Conservation (phyloP, 1,140 invertebrate species). For the Scaptodrosophila lebanonensis region DNA sequence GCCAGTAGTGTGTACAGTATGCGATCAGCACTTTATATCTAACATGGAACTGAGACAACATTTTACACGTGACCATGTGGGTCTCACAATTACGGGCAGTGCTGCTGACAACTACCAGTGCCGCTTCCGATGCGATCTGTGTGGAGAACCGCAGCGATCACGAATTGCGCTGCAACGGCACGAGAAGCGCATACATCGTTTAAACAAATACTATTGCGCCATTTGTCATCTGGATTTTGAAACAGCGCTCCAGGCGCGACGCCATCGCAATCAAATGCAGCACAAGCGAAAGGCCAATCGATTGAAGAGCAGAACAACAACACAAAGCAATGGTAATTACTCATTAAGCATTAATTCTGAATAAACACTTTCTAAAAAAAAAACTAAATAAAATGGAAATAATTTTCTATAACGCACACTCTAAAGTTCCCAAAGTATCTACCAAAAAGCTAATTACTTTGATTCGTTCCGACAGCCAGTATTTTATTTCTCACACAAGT, state of each 20-base stretch:
- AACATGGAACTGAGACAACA: constrained; percentile 85
- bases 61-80: constrained; percentile 77
- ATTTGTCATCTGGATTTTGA: constrained; percentile 82
- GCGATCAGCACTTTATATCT: constrained; percentile 82
- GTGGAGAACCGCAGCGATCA: constrained; percentile 80
- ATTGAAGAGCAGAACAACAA: neutral
- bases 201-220: constrained; percentile 82
- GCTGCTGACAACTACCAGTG: constrained; percentile 83
- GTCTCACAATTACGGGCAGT: constrained; percentile 53
- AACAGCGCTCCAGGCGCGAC: constrained; percentile 80
- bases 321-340: no score
- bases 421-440: no score
- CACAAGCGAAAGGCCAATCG: constrained; percentile 72
- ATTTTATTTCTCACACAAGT: no score
- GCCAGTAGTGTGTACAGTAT: constrained; percentile 75
- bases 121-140: constrained; percentile 80
- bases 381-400: no score
- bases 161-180: constrained; percentile 83
- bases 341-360: no score
- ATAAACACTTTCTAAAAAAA: no score
- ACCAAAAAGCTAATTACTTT: no score
- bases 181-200: constrained; percentile 79
- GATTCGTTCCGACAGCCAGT: no score
- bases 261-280: constrained; percentile 81
- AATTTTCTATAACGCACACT: no score